Percentiles rank a stretch among this genome's conserved stretches.
Conservation (phyloP, 2,113 vertebrate genomes). For the Ochotona curzoniae region DNA sequence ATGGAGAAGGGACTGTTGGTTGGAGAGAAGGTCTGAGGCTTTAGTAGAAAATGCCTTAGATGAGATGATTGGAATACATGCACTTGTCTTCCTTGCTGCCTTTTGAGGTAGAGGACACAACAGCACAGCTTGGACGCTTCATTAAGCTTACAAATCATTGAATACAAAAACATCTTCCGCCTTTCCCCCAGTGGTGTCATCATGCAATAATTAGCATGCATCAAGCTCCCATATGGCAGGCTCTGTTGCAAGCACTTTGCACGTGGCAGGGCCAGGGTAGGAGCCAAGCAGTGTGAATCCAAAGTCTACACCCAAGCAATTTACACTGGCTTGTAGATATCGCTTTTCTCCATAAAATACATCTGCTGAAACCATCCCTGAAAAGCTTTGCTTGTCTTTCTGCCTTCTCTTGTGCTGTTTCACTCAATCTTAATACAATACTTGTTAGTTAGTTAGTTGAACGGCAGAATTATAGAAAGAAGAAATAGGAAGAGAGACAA, state of each 20-base stretch:
- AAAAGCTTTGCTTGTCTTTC: slow-evolving; percentile 19
- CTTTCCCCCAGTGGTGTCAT: not conserved
- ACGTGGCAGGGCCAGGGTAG: not conserved
- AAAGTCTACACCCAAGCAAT: not conserved
- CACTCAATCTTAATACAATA: not conserved
- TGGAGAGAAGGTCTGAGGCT: slow-evolving; percentile 9
- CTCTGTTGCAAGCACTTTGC: not conserved
- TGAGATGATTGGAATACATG: not conserved
- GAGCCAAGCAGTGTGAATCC: not conserved
- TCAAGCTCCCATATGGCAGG: not conserved
- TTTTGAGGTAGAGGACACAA: not conserved
- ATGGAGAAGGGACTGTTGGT: not conserved
- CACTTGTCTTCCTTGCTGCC: slow-evolving; percentile 23
- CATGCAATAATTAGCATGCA: not conserved
- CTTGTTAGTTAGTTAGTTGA: no score
- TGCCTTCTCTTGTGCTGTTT: not conserved
- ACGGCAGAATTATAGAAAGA: no score
- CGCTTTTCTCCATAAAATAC: not conserved
- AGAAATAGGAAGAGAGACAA: no score
- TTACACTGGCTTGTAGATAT: not conserved
- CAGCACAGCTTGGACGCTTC: not conserved
- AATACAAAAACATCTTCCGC: not conserved
- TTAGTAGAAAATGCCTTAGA: not conserved
- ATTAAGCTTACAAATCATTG: slow-evolving; percentile 39
- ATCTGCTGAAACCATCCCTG: not conserved